Percentiles rank a stretch among this genome's conserved stretches.
phyloP scores from a whole-genome alignment of 2,888 invertebrate genomes.

The Notodonta ziczac region DNA sequence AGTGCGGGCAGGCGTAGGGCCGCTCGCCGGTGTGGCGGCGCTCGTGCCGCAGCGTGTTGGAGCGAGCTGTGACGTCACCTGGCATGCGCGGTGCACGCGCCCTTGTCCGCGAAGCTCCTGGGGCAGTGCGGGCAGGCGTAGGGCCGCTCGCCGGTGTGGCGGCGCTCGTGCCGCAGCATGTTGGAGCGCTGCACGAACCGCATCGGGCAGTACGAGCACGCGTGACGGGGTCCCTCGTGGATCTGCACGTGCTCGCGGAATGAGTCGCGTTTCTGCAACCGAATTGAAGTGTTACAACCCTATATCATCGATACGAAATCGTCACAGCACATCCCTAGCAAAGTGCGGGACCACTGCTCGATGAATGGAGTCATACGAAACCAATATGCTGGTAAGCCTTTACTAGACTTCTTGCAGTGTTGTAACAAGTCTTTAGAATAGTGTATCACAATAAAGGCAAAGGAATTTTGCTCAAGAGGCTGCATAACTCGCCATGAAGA shows the following conservation, averaged over 20 bases:
- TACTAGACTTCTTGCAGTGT: too few species aligned
- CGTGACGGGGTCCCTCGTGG: conserved; percentile 84
- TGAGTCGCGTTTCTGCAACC: conserved; percentile 78
- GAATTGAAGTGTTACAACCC: too few species aligned
- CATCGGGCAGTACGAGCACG: conserved; percentile 85
- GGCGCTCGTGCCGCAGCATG: conserved; percentile 83
- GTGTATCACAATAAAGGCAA: too few species aligned
- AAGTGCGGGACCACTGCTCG: too few species aligned
- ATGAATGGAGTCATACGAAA: too few species aligned
- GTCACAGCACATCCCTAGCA: too few species aligned
- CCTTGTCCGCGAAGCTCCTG: conserved; percentile 83
- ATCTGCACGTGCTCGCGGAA: conserved; percentile 85
- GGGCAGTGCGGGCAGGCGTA: conserved; percentile 82
- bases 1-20: conserved; percentile 82
- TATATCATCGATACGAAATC: too few species aligned
- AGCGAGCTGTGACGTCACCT: conserved; percentile 47
- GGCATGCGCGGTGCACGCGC: conserved; percentile 81
- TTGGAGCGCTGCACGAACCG: conserved; percentile 85
- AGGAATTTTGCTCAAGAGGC: too few species aligned
- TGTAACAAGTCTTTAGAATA: too few species aligned
- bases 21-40: conserved; percentile 84
- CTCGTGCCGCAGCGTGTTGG: conserved; percentile 83
- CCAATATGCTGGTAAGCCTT: too few species aligned
- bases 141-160: conserved; percentile 84
- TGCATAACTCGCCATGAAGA: too few species aligned